Evolutionary conservation across 2,113 vertebrate species (phyloP).

Genomic region (Aegotheles bennettii): DNA sequence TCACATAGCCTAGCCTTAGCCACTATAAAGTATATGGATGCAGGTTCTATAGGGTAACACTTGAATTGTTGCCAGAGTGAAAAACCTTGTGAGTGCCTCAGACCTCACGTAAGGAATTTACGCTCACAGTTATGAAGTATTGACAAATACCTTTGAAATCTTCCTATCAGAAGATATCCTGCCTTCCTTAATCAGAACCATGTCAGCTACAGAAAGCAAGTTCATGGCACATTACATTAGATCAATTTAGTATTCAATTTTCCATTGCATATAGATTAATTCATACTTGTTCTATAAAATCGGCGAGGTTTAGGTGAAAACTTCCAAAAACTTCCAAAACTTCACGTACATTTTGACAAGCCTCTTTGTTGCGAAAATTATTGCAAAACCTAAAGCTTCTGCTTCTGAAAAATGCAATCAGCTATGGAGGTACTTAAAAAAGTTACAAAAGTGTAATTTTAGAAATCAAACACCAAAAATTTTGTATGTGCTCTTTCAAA

Average conservation of each 20-base stretch:
- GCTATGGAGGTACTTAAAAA: not conserved
- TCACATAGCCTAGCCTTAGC: not conserved
- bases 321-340: not conserved
- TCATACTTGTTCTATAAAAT: not conserved
- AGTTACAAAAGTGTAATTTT: not conserved
- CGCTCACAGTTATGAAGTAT: not conserved
- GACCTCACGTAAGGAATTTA: not conserved
- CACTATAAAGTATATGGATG: not conserved
- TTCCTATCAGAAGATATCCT: not conserved
- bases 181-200: not conserved
- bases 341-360: not conserved
- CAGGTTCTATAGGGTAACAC: not conserved
- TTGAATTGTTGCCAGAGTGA: not conserved
- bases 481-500: not conserved
- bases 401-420: not conserved
- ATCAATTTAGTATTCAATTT: not conserved
- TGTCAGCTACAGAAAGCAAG: not conserved
- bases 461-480: not conserved
- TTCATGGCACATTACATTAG: not conserved
- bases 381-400: not conserved
- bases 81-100: not conserved
- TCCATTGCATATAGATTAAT: not conserved
- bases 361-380: fast-evolving
- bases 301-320: not conserved
- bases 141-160: not conserved